These are phyloP conservation scores for Cassiopea xamachana DNA, from an alignment of 30 jellyfish, hydroid and myxozoan species.

Conservation along the genomic window DNA sequence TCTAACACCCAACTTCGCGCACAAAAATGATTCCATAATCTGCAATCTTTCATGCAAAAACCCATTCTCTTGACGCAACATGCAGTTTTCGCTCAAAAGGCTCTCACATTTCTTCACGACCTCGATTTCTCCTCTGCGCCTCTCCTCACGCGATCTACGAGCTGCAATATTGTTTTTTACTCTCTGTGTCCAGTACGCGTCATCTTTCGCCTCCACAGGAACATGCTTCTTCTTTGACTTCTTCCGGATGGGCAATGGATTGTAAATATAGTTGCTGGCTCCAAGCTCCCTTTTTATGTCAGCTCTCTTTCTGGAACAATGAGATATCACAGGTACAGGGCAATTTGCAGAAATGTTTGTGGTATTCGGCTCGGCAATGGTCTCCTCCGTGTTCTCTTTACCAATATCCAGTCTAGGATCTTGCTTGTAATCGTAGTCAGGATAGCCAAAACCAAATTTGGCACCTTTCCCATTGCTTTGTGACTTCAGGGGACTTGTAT, in stretches of 20 bases:
- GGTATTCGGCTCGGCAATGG: neutral
- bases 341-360: neutral
- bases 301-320: neutral
- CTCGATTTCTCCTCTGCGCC: slow-evolving; percentile 80
- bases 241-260: slow-evolving; percentile 78
- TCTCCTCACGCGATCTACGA: slow-evolving; percentile 77
- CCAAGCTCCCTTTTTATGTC: neutral
- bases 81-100: slow-evolving; percentile 46
- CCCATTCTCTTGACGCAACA: slow-evolving; percentile 46
- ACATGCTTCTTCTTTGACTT: slow-evolving; percentile 72
- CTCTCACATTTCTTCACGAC: slow-evolving; percentile 47
- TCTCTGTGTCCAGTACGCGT: slow-evolving; percentile 75
- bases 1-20: neutral
- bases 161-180: slow-evolving; percentile 79
- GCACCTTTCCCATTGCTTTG: neutral
- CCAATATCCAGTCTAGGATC: neutral
- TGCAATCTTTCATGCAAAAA: slow-evolving; percentile 23
- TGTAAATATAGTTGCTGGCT: slow-evolving; percentile 40
- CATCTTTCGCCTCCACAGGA: slow-evolving; percentile 61
- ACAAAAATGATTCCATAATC: slow-evolving; percentile 11
- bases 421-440: neutral
- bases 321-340: slow-evolving; percentile 22
- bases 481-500: neutral
- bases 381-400: neutral
- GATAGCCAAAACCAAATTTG: neutral